Base-by-base conservation (phyloP, 2,113 vertebrate genomes). In the Echinops telfairi region DNA sequence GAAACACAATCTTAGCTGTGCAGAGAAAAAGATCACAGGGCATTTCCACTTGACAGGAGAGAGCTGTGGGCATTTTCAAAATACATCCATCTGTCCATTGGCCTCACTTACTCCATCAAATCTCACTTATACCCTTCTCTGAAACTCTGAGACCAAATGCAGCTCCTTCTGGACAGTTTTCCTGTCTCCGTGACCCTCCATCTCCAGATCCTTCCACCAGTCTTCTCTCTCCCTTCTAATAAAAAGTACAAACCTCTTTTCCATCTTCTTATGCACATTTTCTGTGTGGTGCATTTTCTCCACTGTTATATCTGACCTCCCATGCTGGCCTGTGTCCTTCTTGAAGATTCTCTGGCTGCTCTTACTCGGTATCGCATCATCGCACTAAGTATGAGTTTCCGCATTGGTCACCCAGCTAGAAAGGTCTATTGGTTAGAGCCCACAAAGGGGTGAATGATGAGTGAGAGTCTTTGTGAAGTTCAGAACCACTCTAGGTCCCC, bases 111-210 rank as follows among this genome's bases (percentile, higher is more conserved):
- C 3, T 31, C 66, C 1, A 78, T 92, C 31, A 33, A 53, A 71
- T 53, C 17, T 75, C 22, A 17, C 40, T 2, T n/a, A 3, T n/a
- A 7, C 58, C 43, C 6, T 9, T 87, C 57, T 93, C 11, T 33
- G 66, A 95, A 31, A 80, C 58, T 87, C 82, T 20, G 10, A 78
- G 81, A 53, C 22, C 33, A 89, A 89, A 64, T 16, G 43, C 57
- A 53, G 11, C 40, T 33, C 0, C 40, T 82, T 31, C 47, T 25
- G n/a, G 23, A 81, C 36, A 47, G 43, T 7, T 47, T n/a, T 3
- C 8, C 22, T 43, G 0, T 83, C 81, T 83, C n/a, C 0, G 1
- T 6, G 43, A 36, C 17, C 7, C 57, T 17, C 2, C 8, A 33
- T 23, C 62, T 81, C 36, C 22, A 80, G 17, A 79, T 60, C 33